Evolutionary conservation across 2,888 invertebrate genomes (phyloP), one percentile per base, ranked within the genome.

Genomic region (Selenia dentaria): DNA sequence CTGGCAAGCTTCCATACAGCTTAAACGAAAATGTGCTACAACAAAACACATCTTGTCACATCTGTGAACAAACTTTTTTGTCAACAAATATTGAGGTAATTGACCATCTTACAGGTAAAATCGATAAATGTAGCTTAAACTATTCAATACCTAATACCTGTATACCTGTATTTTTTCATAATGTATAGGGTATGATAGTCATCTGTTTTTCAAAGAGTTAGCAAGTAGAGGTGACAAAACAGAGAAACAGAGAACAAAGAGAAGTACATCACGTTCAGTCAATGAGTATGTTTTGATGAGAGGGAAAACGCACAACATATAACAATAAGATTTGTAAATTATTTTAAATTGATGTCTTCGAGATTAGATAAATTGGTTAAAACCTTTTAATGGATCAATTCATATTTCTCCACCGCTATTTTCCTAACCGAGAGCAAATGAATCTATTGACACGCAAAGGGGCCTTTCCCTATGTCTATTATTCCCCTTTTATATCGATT

Each of bases 401-500:
- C n/a, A n/a, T n/a, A n/a, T n/a, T n/a, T 12, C 6, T 28, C 24
- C 4, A 28, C 35, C 6, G 40, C 25, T 22, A 9, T 14, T 35
- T 27, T 11, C 18, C 12, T 4, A 35, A 26, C 0, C 6, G 8
- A n/a, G 39, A 43, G 12, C n/a, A 36, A 8, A 13, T 40, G 13
- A 26, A 40, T 2, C 39, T 43, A 3, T 29, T 51, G 13, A 35
- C 20, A 11, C 34, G 40, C 13, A 64, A 65, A 36, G 63, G 60
- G n/a, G 46, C 59, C 6, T 62, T 47, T 42, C 64, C 65, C 0
- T 63, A 63, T 32, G 63, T 63, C 10, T 55, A n/a, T n/a, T n/a
- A n/a, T n/a, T n/a, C n/a, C n/a, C n/a, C n/a, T n/a, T n/a, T n/a
- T n/a, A 52, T 22, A 47, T 66, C 8, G 51, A 40, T 9, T 54